These are phyloP conservation scores for Nebria ingens DNA, from an alignment of 1,140 invertebrate species.

Conservation along the genomic window DNA sequence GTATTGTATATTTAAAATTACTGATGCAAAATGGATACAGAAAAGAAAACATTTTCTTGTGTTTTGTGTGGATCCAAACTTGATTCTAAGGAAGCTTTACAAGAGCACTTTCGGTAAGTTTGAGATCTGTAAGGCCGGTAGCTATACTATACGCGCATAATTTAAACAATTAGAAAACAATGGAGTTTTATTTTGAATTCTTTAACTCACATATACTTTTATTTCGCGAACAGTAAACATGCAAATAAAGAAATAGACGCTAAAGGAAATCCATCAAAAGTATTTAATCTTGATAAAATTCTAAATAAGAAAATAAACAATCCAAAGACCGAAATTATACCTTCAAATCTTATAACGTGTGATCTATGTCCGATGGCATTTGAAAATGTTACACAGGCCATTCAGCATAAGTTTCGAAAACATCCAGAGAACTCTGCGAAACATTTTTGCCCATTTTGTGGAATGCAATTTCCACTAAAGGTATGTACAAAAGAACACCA, in stretches of 20 bases:
- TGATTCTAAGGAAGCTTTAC: slow-evolving; percentile 38
- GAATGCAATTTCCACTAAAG: slow-evolving; percentile 58
- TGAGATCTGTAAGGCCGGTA: not conserved
- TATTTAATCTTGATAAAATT: no score
- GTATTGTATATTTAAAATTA: slow-evolving; percentile 4
- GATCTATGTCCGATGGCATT: slow-evolving; percentile 50
- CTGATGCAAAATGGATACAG: slow-evolving; percentile 11
- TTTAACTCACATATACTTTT: no score
- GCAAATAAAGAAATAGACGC: slow-evolving; percentile 39
- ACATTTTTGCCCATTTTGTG: slow-evolving; percentile 55
- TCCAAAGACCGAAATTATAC: no score
- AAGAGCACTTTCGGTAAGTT: slow-evolving; percentile 40
- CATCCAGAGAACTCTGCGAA: slow-evolving; percentile 51
- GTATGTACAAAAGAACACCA: no score
- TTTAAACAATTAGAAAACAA: no score
- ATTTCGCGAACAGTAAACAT: slow-evolving; percentile 43
- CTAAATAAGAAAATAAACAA: no score
- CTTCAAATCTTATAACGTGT: no score
- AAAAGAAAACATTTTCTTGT: slow-evolving; percentile 34
- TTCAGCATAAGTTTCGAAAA: slow-evolving; percentile 55
- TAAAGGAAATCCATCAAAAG: not conserved
- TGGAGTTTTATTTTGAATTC: no score
- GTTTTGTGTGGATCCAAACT: slow-evolving; percentile 38
- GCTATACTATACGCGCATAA: no score
- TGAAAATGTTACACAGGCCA: slow-evolving; percentile 48